Base-by-base conservation (phyloP, 2,797 vertebrate genomes). In the Diceros bicornis region DNA sequence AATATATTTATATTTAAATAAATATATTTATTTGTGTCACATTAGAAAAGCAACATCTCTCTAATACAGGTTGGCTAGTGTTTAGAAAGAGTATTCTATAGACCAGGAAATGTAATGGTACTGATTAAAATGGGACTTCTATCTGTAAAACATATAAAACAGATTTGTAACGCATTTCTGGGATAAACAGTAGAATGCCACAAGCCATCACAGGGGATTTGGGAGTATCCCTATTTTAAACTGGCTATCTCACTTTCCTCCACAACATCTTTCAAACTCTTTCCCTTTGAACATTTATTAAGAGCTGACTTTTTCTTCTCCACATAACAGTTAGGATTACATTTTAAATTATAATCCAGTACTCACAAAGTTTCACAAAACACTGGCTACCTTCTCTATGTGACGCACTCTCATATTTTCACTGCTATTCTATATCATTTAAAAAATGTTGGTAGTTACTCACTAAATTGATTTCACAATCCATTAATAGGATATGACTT, bases 1-100 rank as follows among this genome's bases (percentile, higher is more conserved):
- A 93, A 88, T 50, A 75, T 52, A 92, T 74, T 95, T 91, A 93
- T 87, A 92, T 74, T 95, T 91, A 93, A 41, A 41, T 41, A 41
- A 93, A 88, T 50, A 75, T 52, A 92, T 74, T 95, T 91, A 93
- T 87, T 87, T 85, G 47, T 41, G 52, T n/a, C 64, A 90, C 25
- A 74, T 74, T 71, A 69, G 74, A 92, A 95, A 97, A 93, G 34
- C 37, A 84, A 23, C 13, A 85, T 52, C 90, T 87, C 21, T 83
- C 20, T 79, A 95, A 71, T 16, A 4, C 16, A 89, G 66, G 78
- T 81, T 57, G 81, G 41, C 50, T 88, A 79, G 32, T 86, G 17
- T 83, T 69, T 96, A 14, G 50, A 69, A 94, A 86, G 75, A 50
- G 61, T n/a, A 52, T 82, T 79, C 41, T 57, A 44, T 23, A 93